These are phyloP conservation scores for Heliconius erato DNA, from an alignment of 2,888 invertebrate species.

Conservation along the genomic window DNA sequence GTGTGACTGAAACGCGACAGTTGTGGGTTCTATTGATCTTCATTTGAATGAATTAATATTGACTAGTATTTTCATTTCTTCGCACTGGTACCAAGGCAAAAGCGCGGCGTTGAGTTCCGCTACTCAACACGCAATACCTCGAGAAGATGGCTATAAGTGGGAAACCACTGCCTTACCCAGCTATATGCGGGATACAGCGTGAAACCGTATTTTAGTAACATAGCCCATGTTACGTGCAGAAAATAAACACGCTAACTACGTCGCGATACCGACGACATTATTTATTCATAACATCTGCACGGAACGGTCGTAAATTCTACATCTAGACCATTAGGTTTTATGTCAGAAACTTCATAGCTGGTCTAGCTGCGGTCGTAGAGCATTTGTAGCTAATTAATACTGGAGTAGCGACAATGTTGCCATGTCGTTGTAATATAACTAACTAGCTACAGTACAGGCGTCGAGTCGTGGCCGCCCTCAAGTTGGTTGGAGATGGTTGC, in stretches of 20 bases:
- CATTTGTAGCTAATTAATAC: conserved; percentile 31
- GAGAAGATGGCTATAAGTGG: no score
- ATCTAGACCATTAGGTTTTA: conserved; percentile 15
- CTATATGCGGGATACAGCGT: no score
- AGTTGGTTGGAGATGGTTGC: background rate
- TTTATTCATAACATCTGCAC: conserved; percentile 1
- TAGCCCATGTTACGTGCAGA: background rate
- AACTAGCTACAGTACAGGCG: background rate
- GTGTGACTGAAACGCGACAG: no score
- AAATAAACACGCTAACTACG: background rate
- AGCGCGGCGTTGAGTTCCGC: no score
- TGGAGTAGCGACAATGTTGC: conserved; percentile 8
- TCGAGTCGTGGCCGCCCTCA: background rate
- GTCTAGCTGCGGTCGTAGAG: background rate
- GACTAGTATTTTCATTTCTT: no score
- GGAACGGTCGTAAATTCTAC: background rate
- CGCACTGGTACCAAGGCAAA: no score
- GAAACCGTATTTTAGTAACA: no score
- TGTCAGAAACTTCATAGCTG: conserved; percentile 1
- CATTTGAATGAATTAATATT: no score
- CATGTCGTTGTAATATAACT: conserved; percentile 6
- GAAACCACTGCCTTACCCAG: no score
- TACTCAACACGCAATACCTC: no score
- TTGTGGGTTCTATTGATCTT: no score
- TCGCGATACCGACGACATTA: background rate